These are phyloP conservation scores for Drosophila sechellia DNA, from an alignment of 1,140 invertebrate species.

Conservation along the genomic window DNA sequence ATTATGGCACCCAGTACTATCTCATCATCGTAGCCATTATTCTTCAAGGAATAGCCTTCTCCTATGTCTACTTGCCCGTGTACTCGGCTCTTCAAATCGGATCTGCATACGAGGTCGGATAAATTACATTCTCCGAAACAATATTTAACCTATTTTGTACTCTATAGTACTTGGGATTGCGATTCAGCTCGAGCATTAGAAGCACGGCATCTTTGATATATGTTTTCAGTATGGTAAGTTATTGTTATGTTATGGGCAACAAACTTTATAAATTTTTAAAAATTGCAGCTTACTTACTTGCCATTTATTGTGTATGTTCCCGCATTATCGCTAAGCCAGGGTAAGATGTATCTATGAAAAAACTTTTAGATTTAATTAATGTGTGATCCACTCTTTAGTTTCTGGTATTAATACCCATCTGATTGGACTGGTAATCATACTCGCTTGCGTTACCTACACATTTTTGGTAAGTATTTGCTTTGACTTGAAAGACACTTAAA, in stretches of 20 bases:
- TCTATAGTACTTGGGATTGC: slow-evolving; percentile 89
- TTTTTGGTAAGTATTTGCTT: slow-evolving; percentile 86
- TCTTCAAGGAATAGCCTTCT: slow-evolving; percentile 88
- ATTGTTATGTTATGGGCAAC: slow-evolving; percentile 85
- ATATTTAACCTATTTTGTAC: too few relatives aligned
- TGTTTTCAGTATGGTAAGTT: slow-evolving; percentile 87
- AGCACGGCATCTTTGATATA: slow-evolving; percentile 87
- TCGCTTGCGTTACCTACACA: slow-evolving; percentile 95
- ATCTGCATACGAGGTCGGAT: slow-evolving; percentile 92
- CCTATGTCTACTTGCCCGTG: slow-evolving; percentile 92
- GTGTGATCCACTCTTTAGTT: slow-evolving; percentile 85
- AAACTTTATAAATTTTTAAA: slow-evolving; percentile 85
- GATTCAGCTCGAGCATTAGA: slow-evolving; percentile 88
- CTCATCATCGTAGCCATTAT: slow-evolving; percentile 89
- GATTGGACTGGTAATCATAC: slow-evolving; percentile 91
- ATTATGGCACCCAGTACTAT: slow-evolving; percentile 93
- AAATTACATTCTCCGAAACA: background rate
- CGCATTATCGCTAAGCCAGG: slow-evolving; percentile 94
- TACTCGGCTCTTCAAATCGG: slow-evolving; percentile 91
- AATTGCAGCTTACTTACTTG: slow-evolving; percentile 87
- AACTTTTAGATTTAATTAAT: background rate
- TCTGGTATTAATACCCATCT: slow-evolving; percentile 92
- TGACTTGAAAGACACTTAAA: background rate
- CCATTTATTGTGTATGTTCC: slow-evolving; percentile 96
- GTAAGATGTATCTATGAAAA: slow-evolving; percentile 85